These are phyloP conservation scores for Choloepus hoffmanni DNA, from an alignment of 2,113 vertebrate genomes.

Conservation along the genomic window DNA sequence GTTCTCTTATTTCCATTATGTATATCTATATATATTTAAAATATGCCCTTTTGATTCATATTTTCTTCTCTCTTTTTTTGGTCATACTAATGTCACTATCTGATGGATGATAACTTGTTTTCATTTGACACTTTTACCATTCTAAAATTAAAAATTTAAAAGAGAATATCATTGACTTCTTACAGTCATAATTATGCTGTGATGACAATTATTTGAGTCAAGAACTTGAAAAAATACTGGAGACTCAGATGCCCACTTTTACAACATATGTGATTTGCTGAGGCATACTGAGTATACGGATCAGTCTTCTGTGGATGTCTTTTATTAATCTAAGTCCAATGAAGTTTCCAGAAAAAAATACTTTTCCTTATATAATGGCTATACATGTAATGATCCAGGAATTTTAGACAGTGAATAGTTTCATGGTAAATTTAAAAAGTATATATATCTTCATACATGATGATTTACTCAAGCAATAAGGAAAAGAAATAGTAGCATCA, in stretches of 20 bases:
- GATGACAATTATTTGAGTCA: background rate
- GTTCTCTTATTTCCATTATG: background rate
- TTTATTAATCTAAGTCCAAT: background rate
- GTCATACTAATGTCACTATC: background rate
- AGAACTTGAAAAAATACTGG: background rate
- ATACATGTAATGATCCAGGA: background rate
- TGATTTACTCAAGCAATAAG: constrained; percentile 29
- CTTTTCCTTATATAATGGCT: background rate
- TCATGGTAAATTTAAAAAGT: background rate
- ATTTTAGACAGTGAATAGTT: constrained; percentile 27
- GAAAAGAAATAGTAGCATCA: background rate
- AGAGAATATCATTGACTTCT: background rate
- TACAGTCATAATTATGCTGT: background rate
- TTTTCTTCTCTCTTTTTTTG: background rate
- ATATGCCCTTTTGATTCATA: background rate
- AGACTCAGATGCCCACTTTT: background rate
- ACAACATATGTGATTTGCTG: background rate
- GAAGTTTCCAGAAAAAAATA: background rate
- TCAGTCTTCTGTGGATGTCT: background rate
- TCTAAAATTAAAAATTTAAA: background rate
- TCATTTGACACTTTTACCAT: background rate
- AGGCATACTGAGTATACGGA: background rate
- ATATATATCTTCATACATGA: background rate
- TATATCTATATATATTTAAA: background rate
- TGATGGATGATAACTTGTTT: background rate